Evolutionary conservation across 2,113 vertebrate genomes (phyloP).

Genomic region (Epinephelus fuscoguttatus): DNA sequence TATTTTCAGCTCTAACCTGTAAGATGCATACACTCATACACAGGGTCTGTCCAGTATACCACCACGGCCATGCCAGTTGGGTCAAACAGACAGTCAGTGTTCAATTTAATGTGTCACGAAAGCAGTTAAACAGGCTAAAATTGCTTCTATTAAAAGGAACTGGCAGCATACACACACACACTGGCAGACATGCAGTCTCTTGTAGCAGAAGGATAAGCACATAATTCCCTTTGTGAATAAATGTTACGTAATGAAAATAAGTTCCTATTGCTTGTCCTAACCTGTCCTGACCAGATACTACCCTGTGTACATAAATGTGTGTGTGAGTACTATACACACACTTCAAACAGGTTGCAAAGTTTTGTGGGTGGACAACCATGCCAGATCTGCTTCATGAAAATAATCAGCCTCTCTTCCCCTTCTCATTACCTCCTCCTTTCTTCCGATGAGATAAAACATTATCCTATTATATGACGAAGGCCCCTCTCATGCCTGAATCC

Average conservation of each 20-base stretch:
- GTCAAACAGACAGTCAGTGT: too few relatives aligned
- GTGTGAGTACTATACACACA: slow-evolving; percentile 15
- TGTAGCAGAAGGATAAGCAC: slow-evolving; percentile 48
- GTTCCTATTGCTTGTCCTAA: slow-evolving; percentile 56
- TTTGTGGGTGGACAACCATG: slow-evolving; percentile 63
- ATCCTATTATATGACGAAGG: slow-evolving; percentile 72
- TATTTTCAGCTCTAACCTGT: slow-evolving; percentile 37
- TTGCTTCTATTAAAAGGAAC: neutral
- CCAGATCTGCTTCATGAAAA: slow-evolving; percentile 64
- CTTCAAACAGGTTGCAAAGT: slow-evolving; percentile 45
- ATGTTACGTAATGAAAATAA: slow-evolving; percentile 61
- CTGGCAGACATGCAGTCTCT: slow-evolving; percentile 50
- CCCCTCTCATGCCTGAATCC: slow-evolving; percentile 76
- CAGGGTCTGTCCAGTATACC: neutral
- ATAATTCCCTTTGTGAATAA: slow-evolving; percentile 61
- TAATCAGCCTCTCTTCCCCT: slow-evolving; percentile 54
- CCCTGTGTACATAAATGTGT: slow-evolving; percentile 36
- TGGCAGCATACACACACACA: neutral
- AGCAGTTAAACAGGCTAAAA: neutral
- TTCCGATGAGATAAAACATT: slow-evolving; percentile 77
- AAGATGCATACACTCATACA: neutral
- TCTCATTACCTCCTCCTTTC: slow-evolving; percentile 56
- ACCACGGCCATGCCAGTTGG: neutral
- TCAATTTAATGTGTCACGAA: neutral
- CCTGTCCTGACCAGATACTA: slow-evolving; percentile 66